Percentiles rank a stretch among this genome's conserved stretches.
Conservation (phyloP, 2,113 vertebrate species). For the Pipra filicauda region DNA sequence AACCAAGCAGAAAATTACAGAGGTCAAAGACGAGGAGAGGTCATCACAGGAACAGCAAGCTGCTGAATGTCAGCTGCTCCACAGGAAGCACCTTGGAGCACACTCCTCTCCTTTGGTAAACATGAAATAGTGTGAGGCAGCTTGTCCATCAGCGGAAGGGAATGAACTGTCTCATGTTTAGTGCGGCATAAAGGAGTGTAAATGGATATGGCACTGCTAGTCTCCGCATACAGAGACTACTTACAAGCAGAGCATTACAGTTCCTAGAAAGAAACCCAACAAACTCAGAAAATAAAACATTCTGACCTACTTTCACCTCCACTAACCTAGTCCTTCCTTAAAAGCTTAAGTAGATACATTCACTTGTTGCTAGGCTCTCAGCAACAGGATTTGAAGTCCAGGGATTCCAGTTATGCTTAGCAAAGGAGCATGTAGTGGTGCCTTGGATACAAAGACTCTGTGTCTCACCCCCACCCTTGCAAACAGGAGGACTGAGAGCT, state of each 20-base stretch:
- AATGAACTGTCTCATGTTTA: background rate
- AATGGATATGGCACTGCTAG: background rate
- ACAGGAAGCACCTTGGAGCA: background rate
- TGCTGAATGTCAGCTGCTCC: background rate
- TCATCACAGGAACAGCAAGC: background rate
- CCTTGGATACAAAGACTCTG: background rate
- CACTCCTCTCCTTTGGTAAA: background rate
- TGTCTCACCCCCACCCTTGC: background rate
- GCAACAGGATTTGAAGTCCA: slow-evolving; percentile 1
- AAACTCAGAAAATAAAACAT: slow-evolving; percentile 37
- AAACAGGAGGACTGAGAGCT: background rate
- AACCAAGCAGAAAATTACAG: background rate
- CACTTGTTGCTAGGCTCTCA: slow-evolving; percentile 28
- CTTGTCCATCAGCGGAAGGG: background rate
- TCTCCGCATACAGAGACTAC: background rate
- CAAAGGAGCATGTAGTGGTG: background rate
- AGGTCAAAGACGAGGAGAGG: background rate
- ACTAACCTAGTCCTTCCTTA: slow-evolving; percentile 20
- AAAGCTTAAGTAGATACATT: slow-evolving; percentile 14
- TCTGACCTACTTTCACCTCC: slow-evolving; percentile 19
- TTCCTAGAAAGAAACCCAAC: slow-evolving; percentile 39
- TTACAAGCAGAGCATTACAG: background rate
- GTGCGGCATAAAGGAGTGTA: background rate
- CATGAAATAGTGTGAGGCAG: background rate
- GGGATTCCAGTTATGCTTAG: background rate